Base-by-base conservation (phyloP, 2,888 invertebrate species). In the Melinaea menophilus region DNA sequence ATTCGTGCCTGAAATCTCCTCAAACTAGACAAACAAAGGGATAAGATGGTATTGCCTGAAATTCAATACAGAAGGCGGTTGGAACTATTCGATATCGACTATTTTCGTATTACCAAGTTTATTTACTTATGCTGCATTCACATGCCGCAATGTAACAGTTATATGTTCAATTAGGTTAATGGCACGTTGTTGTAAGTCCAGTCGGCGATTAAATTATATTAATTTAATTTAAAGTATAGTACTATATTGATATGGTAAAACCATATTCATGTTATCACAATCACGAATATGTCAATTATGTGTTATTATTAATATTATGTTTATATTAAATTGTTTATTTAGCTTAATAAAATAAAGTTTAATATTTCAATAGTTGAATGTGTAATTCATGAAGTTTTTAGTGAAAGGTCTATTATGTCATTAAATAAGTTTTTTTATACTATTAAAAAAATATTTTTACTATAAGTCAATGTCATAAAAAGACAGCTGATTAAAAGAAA, bases 401-500 rank as follows among this genome's bases (percentile, higher is more conserved):
- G 41, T 0, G 9, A 41, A 41, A 41, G 7, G 9, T 41, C 9
- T 41, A 9, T 41, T 41, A 41, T 41, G 7, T 41, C 41, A 22
- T 22, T 22, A 22, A 22, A 22, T 22, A 22, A 22, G 22, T 22
- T 22, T 22, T 22, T 22, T 22, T 22, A 22, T 22, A 41, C 1
- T 41, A n/a, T n/a, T n/a, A n/a, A 41, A 37, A 37, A 37, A 0
- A 1, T n/a, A n/a, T 13, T 37, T 13, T n/a, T 37, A 37, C n/a
- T 13, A 56, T 55, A 61, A 51, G 51, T 56, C 56, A 54, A 57
- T 46, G 58, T 55, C 59, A 22, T 56, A 56, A 63, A 67, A 63
- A 65, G 55, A 60, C 65, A 68, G 62, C 68, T 69, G 65, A 69
- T 68, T 70, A 68, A 72, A 71, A 65, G 67, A 62, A 67, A 65